Percentiles rank a stretch among this genome's conserved stretches.
These are phyloP conservation scores for Mimachlamys varia DNA, from an alignment of 2,888 invertebrate genomes.

Conservation along the genomic window DNA sequence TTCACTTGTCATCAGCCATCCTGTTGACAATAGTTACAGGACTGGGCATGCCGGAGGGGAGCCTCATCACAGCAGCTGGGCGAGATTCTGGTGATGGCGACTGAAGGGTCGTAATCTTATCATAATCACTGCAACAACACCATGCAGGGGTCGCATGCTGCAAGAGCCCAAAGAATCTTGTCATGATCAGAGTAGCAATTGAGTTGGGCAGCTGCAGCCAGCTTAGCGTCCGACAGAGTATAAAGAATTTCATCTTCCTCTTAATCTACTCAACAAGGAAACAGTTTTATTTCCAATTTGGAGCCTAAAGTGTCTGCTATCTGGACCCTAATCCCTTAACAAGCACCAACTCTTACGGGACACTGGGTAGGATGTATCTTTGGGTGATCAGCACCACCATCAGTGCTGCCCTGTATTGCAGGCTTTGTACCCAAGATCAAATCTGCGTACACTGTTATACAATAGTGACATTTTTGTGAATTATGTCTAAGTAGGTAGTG, in stretches of 20 bases:
- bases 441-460: background rate
- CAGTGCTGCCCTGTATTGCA: background rate
- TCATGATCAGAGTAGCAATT: background rate
- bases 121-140: conserved; percentile 28
- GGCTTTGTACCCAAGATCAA: background rate
- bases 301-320: conserved; percentile 16
- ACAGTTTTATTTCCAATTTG: conserved; percentile 6
- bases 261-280: conserved; percentile 16
- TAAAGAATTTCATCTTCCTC: conserved; percentile 23
- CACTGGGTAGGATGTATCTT: background rate
- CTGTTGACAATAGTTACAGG: conserved; percentile 2
- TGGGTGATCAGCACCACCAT: background rate
- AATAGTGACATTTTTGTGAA: conserved; percentile 7
- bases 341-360: background rate
- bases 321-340: background rate
- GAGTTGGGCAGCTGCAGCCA: background rate
- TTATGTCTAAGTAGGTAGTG: conserved; percentile 14
- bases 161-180: background rate
- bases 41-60: background rate
- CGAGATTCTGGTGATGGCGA: background rate
- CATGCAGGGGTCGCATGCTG: conserved; percentile 7
- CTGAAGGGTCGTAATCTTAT: conserved; percentile 10
- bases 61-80: background rate
- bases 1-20: background rate
- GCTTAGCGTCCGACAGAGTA: background rate